These are phyloP conservation scores for Saccopteryx bilineata DNA, from an alignment of 2,113 vertebrate species.

Conservation along the genomic window DNA sequence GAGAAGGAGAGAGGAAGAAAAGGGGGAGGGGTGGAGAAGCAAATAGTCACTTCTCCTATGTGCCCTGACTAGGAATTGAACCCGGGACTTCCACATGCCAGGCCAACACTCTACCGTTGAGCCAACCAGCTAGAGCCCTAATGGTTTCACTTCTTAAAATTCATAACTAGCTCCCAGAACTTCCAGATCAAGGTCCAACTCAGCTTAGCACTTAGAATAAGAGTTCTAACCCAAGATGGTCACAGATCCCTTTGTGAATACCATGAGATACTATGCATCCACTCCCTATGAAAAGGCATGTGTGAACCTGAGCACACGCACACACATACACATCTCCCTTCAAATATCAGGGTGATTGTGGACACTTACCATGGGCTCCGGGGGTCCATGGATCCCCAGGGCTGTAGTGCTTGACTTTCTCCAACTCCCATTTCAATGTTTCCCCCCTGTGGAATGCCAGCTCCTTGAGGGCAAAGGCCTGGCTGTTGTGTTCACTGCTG, in stretches of 20 bases:
- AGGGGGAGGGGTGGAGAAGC: no score
- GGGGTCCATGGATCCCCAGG: not conserved
- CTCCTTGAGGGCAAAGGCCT: not conserved
- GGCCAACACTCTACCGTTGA: no score
- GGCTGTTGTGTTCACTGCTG: not conserved
- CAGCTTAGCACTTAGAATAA: not conserved
- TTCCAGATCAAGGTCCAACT: not conserved
- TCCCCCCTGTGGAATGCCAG: not conserved
- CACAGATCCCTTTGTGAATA: not conserved
- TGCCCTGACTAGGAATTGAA: no score
- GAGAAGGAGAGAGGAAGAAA: no score
- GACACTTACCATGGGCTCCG: not conserved
- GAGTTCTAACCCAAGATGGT: not conserved
- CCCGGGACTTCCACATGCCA: no score
- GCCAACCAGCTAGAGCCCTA: not conserved
- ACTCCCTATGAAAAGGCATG: not conserved
- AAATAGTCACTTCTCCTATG: no score
- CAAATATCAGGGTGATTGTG: not conserved
- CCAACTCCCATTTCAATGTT: no score
- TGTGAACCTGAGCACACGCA: not conserved
- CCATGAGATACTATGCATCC: not conserved
- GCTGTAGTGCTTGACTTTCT: not conserved
- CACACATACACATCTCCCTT: not conserved
- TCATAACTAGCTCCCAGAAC: not conserved
- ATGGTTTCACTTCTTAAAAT: slow-evolving; percentile 51